Base-by-base conservation (phyloP, 2,113 vertebrate genomes). In the Pachyramphus minor region DNA sequence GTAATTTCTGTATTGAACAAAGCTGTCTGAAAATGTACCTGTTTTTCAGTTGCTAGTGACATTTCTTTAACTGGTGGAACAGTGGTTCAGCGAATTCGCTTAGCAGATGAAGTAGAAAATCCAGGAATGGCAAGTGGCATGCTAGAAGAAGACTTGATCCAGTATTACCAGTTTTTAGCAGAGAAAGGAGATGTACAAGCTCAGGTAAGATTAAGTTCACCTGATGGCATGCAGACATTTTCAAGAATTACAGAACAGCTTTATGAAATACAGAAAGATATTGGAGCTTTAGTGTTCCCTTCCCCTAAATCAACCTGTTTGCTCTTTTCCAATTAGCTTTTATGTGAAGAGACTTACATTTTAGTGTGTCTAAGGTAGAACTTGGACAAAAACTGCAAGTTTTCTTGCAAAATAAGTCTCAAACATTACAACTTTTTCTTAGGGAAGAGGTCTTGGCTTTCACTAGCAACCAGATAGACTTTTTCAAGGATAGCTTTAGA, bases 141-240 rank as follows among this genome's bases (percentile, higher is more conserved):
- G 99, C 97, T 99, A 59, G 99, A 99, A 96, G 99, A 99, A 96
- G 99, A 99, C 88, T 97, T 99, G 79, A 99, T 99, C 97, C 99
- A 99, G 76, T 99, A 99, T 97, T 99, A 99, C 80, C 99, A 99
- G 96, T 99, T 99, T 91, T 97, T 99, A 88, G 99, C 99, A 67
- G 99, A 99, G 97, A 99, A 99, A 68, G 99, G 99, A 78, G 99
- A 99, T n/a, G 99, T 99, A 33, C 99, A 99, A 97, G 99, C 99
- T 45, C 99, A 99, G 99, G 99, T 99, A 96, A 64, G 73, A 80
- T 80, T 53, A n/a, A 49, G 12, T 47, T 91, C 21, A 33, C 18
- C 14, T 75, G 23, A 24, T 88, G 30, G 7, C 16, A 20, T 49
- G 30, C 13, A 44, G 19, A 67, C 18, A 7, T 56, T 59, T 85